A percentile compares a stretch with the other conserved stretches of the same genome.
Conservation (phyloP, 1,140 invertebrate genomes). For the Tribolium castaneum region DNA sequence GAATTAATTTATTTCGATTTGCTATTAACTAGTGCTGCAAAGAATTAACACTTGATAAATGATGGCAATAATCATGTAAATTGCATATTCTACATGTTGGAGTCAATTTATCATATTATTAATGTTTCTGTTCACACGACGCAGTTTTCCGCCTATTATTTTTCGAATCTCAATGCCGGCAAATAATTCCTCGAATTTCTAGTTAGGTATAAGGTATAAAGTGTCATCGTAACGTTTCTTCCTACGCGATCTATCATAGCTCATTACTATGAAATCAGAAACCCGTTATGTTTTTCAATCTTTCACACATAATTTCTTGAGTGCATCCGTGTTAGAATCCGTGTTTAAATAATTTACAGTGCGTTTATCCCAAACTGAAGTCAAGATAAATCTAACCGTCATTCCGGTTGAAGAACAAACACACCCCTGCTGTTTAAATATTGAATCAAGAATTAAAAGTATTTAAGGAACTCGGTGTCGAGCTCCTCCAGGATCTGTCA, state of each 20-base stretch:
- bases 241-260: constrained; percentile 3
- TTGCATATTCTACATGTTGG: neutral
- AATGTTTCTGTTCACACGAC: neutral
- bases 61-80: neutral
- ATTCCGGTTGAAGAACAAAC: neutral
- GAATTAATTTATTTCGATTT: neutral
- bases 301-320: neutral
- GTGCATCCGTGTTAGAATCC: neutral
- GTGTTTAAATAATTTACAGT: neutral
- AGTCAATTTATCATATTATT: neutral
- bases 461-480: neutral
- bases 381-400: neutral
- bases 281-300: constrained; percentile 4
- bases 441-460: constrained; percentile 23
- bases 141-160: neutral
- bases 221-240: neutral
- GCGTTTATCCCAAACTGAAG: neutral
- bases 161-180: neutral
- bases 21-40: neutral
- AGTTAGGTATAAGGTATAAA: neutral
- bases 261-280: constrained; percentile 18
- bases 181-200: constrained; percentile 6
- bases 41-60: neutral
- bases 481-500: neutral
- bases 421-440: constrained; percentile 24